These are phyloP conservation scores for Clarias gariepinus DNA, from an alignment of 2,113 vertebrate genomes.

Conservation along the genomic window DNA sequence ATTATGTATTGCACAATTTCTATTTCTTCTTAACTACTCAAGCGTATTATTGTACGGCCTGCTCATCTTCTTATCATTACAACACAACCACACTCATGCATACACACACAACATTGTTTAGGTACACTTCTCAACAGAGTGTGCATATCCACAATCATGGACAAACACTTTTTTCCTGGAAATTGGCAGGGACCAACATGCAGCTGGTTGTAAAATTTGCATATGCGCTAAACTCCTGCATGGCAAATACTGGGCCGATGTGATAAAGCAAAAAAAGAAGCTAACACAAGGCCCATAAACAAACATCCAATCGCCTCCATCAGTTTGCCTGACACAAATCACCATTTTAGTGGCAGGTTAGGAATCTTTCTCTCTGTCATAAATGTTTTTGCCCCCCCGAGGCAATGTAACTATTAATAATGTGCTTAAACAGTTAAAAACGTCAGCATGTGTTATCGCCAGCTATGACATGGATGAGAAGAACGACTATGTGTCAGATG, in stretches of 20 bases:
- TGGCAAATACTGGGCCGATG: slow-evolving; percentile 58
- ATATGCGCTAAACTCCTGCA: slow-evolving; percentile 59
- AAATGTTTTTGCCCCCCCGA: slow-evolving; percentile 51
- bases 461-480: slow-evolving; percentile 76
- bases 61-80: slow-evolving; percentile 47
- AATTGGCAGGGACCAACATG: slow-evolving; percentile 49
- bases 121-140: background rate
- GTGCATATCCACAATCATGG: slow-evolving; percentile 12
- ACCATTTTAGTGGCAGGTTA: slow-evolving; percentile 73
- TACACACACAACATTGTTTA: slow-evolving; percentile 18
- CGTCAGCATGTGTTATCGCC: slow-evolving; percentile 78
- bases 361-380: slow-evolving; percentile 60
- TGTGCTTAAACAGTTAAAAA: slow-evolving; percentile 79
- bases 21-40: slow-evolving; percentile 34
- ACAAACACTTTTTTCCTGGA: slow-evolving; percentile 56
- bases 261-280: slow-evolving; percentile 59
- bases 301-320: slow-evolving; percentile 67
- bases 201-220: slow-evolving; percentile 55
- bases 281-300: slow-evolving; percentile 46
- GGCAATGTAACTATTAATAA: slow-evolving; percentile 82
- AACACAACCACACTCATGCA: slow-evolving; percentile 38
- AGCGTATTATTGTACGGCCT: slow-evolving; percentile 36
- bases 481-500: slow-evolving; percentile 76
- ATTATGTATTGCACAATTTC: slow-evolving; percentile 27
- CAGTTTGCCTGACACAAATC: slow-evolving; percentile 73